Conservation (phyloP, 2,888 invertebrate genomes). For the Nipponacmea schrenckii region DNA sequence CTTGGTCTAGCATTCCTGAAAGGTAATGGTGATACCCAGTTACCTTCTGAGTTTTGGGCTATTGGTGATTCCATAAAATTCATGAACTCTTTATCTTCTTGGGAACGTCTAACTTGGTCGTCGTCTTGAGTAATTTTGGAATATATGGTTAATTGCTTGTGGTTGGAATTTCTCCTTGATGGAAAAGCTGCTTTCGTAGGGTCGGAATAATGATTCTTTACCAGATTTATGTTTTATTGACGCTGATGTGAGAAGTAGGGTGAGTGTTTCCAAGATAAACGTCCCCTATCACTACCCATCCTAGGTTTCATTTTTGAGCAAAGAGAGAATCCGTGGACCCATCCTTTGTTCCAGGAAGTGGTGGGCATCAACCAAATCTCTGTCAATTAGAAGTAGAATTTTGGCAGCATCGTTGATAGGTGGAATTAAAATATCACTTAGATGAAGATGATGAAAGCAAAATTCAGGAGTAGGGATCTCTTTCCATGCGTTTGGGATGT, state of each 20-base stretch:
- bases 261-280: slow-evolving; percentile 1
- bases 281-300: neutral
- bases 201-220: neutral
- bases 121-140: slow-evolving; percentile 21
- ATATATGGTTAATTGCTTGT: slow-evolving; percentile 7
- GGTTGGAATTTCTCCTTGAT: neutral
- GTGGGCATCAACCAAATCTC: slow-evolving; percentile 8
- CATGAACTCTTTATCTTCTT: slow-evolving; percentile 29
- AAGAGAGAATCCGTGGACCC: neutral
- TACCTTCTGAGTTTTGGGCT: slow-evolving; percentile 3
- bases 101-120: too few species aligned
- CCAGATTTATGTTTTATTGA: slow-evolving; percentile 1
- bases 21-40: slow-evolving; percentile 28
- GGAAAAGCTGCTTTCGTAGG: neutral
- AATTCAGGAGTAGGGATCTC: too few species aligned
- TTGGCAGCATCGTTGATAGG: neutral
- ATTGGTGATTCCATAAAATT: slow-evolving; percentile 20
- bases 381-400: neutral
- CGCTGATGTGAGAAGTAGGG: neutral
- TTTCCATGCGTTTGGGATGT: too few species aligned
- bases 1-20: slow-evolving; percentile 13
- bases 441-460: too few species aligned
- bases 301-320: neutral
- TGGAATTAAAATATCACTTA: too few species aligned
- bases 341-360: slow-evolving; percentile 5